These are phyloP conservation scores for Penaeus vannamei DNA, from an alignment of 1,140 invertebrate species.

Conservation along the genomic window DNA sequence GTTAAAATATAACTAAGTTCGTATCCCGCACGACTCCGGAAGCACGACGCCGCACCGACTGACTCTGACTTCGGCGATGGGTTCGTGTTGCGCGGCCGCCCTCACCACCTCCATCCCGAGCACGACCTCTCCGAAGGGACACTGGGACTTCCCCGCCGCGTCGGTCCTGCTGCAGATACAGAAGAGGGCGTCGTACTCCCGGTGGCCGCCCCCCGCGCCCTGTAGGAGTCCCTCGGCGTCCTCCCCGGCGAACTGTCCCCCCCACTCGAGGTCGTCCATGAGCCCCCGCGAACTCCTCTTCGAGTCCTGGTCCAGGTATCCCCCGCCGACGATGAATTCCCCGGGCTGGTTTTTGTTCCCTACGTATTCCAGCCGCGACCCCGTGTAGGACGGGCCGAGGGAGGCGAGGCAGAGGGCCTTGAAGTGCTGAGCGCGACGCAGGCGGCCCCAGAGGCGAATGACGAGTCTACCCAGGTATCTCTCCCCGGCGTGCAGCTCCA, in stretches of 20 bases:
- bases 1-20: too few species aligned
- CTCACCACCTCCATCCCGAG: conserved; percentile 23
- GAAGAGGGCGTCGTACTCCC: conserved; percentile 34
- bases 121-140: conserved; percentile 55
- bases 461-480: conserved; percentile 33
- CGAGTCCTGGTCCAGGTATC: conserved; percentile 26
- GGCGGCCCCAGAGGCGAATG: conserved; percentile 52
- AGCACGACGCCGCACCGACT: neutral
- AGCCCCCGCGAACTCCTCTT: conserved; percentile 25
- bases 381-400: conserved; percentile 44
- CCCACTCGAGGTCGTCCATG: conserved; percentile 51
- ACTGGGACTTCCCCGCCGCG: conserved; percentile 25
- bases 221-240: conserved; percentile 38
- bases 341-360: conserved; percentile 40
- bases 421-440: conserved; percentile 56
- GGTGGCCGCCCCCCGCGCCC: conserved; percentile 39
- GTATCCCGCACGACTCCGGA: neutral
- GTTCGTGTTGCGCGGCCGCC: neutral
- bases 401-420: conserved; percentile 44
- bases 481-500: conserved; percentile 21
- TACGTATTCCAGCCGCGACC: conserved; percentile 37
- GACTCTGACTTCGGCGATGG: neutral
- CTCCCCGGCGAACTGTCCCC: conserved; percentile 11
- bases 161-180: conserved; percentile 46
- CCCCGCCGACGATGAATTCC: conserved; percentile 41